phyloP scores from a whole-genome alignment of 1,140 invertebrate species.

The Trissolcus basalis region DNA sequence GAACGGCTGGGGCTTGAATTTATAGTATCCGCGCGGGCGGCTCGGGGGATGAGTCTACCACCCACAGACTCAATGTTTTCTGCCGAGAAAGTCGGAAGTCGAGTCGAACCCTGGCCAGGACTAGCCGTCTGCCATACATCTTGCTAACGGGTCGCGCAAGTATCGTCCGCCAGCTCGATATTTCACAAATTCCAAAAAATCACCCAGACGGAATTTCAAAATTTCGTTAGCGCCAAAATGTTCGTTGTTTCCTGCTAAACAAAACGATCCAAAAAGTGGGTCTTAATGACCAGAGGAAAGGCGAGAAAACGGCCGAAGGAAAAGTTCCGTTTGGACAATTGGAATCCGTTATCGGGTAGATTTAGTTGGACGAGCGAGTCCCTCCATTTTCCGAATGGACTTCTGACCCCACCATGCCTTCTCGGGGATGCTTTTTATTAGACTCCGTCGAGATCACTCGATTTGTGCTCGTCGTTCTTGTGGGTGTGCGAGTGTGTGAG shows the following conservation, averaged over 20 bases:
- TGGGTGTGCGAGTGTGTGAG: too few species aligned
- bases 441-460: conserved; percentile 70
- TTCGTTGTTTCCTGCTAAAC: not conserved
- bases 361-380: conserved; percentile 74
- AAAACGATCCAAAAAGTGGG: not conserved
- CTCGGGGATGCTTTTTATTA: conserved; percentile 76
- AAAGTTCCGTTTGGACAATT: conserved; percentile 64
- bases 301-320: not conserved
- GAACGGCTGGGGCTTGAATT: conserved; percentile 67
- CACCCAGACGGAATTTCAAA: too few species aligned
- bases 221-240: not conserved
- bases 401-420: conserved; percentile 71
- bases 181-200: conserved; percentile 65
- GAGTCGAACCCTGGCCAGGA: conserved; percentile 74
- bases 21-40: conserved; percentile 73
- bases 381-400: conserved; percentile 77
- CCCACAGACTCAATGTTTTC: conserved; percentile 76
- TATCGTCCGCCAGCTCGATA: conserved; percentile 61
- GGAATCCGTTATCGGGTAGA: conserved; percentile 72
- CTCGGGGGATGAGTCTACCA: conserved; percentile 62
- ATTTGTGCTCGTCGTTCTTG: conserved; percentile 39
- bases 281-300: conserved; percentile 20
- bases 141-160: conserved; percentile 71
- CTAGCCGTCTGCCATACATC: conserved; percentile 74
- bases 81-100: conserved; percentile 76